Base-by-base conservation (phyloP, 2,888 invertebrate species). In the Epinotia brunnichana region DNA sequence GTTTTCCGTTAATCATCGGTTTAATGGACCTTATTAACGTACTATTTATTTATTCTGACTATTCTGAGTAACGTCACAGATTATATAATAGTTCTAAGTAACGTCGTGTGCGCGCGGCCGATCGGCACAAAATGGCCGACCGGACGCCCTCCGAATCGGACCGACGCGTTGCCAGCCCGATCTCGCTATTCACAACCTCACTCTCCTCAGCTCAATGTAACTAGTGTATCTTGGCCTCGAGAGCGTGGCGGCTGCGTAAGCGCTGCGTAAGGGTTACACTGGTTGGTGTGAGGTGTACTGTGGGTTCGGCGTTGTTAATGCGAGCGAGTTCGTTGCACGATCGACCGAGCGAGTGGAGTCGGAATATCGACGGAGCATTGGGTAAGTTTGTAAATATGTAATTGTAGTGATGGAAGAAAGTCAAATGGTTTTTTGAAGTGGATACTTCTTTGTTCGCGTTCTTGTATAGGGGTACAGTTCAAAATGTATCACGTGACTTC, bases 41-140 rank as follows among this genome's bases (percentile, higher is more conserved):
- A 35, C 35, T 35, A 35, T 35, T 35, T 35, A 35, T 35, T 35
- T 9, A 35, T 35, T 35, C 21, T 2, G 21, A 24, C 2, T 24
- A 24, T 24, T 24, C 9, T 9, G 35, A 35, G 35, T 7, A 7
- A 56, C n/a, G n/a, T n/a, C n/a, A n/a, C n/a, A n/a, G n/a, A n/a
- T n/a, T n/a, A n/a, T n/a, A n/a, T n/a, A n/a, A n/a, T n/a, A n/a
- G n/a, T n/a, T n/a, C n/a, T n/a, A n/a, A n/a, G n/a, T 24, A 2
- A 21, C 54, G 29, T 51, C n/a, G 19, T 11, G n/a, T 48, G 2
- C 21, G 11, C 29, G 17, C 48, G n/a, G 29, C 39, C 51, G 62
- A 39, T 29, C 29, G 44, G 24, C 13, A 5, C 39, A 41, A 61
- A 61, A 61, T 61, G 60, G 60, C 57, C 60, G 60, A 41, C 60